Conservation (phyloP, 2,888 invertebrate species). For the Protula sp. region DNA sequence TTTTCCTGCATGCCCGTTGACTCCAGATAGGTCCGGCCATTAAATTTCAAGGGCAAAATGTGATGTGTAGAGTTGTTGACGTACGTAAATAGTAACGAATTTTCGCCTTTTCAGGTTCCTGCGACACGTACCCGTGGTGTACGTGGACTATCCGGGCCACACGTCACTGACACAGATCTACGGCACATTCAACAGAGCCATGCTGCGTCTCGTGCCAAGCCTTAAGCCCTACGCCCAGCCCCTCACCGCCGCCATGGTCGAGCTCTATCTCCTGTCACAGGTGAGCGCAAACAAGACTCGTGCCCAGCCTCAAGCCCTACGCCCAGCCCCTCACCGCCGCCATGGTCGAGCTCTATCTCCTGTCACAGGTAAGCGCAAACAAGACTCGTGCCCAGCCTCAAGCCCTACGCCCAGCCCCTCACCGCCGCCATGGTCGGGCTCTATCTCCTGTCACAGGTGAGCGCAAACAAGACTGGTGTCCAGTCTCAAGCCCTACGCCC, state of each 20-base stretch:
- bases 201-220: constrained; percentile 89
- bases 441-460: too few relatives aligned
- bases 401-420: too few relatives aligned
- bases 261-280: constrained; percentile 92
- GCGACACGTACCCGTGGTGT: constrained; percentile 95
- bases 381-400: too few relatives aligned
- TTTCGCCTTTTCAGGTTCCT: constrained; percentile 32
- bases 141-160: constrained; percentile 98
- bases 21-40: too few relatives aligned
- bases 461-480: too few relatives aligned
- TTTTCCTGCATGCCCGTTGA: too few relatives aligned
- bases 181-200: constrained; percentile 96
- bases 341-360: constrained; percentile 97
- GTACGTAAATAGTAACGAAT: too few relatives aligned
- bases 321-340: constrained; percentile 96
- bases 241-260: constrained; percentile 97
- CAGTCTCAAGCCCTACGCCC: too few relatives aligned
- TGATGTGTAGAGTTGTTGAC: too few relatives aligned
- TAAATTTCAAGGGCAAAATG: too few relatives aligned
- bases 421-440: too few relatives aligned
- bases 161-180: constrained; percentile 94
- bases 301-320: constrained; percentile 84
- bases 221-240: constrained; percentile 92
- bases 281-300: constrained; percentile 62
- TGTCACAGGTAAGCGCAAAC: constrained; percentile 69